A percentile compares a stretch with the other conserved stretches of the same genome.
Conservation (phyloP, 2,113 vertebrate genomes). For the Barnardius zonarius region DNA sequence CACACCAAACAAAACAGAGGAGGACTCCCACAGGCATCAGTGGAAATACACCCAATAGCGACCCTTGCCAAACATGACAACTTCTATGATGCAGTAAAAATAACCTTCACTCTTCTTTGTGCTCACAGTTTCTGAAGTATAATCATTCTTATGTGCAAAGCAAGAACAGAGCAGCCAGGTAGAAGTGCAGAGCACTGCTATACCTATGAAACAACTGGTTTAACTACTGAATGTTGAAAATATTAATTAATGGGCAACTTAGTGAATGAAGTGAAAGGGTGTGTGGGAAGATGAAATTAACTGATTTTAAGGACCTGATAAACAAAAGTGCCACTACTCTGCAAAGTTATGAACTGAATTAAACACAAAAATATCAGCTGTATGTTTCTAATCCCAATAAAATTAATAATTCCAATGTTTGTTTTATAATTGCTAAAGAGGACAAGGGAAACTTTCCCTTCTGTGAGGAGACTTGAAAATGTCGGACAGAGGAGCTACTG, state of each 20-base stretch:
- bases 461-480: background rate
- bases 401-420: background rate
- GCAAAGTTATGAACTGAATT: background rate
- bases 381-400: background rate
- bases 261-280: slow-evolving; percentile 22
- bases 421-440: background rate
- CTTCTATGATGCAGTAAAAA: background rate
- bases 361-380: background rate
- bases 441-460: background rate
- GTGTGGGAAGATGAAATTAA: slow-evolving; percentile 9
- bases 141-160: background rate
- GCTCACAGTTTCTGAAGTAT: background rate
- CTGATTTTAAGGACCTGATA: background rate
- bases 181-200: background rate
- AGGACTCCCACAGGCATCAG: background rate
- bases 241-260: background rate
- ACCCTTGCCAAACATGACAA: background rate
- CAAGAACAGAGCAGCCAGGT: background rate
- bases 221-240: background rate
- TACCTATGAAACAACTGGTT: background rate
- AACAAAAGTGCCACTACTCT: background rate
- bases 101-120: background rate
- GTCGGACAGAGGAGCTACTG: background rate
- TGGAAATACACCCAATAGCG: background rate
- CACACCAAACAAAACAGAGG: background rate